These are phyloP conservation scores for Oreotrochilus melanogaster DNA, from an alignment of 2,113 vertebrate genomes.

Conservation along the genomic window DNA sequence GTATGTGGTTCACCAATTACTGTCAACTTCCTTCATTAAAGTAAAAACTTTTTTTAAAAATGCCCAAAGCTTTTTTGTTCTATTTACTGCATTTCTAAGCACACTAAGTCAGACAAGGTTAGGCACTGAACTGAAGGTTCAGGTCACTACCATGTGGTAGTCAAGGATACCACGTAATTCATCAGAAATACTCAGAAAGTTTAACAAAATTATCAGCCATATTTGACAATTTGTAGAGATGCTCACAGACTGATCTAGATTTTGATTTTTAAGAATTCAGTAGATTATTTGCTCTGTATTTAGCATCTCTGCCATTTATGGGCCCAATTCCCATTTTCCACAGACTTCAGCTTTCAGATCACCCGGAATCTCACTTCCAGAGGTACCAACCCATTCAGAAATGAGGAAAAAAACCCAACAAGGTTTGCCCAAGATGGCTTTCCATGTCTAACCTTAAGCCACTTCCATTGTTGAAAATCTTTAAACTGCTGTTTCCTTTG, in stretches of 20 bases:
- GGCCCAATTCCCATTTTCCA: not conserved
- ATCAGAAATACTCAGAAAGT: not conserved
- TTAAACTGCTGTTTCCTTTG: not conserved
- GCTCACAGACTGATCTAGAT: not conserved
- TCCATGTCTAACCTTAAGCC: not conserved
- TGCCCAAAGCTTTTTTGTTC: not conserved
- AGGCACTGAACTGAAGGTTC: not conserved
- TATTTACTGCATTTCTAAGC: not conserved
- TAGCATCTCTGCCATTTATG: not conserved
- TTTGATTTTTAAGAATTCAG: not conserved
- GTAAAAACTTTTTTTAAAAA: not conserved
- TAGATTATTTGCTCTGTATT: not conserved
- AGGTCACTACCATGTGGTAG: not conserved
- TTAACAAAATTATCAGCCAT: not conserved
- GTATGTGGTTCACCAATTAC: not conserved
- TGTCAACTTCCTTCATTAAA: not conserved
- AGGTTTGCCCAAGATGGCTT: not conserved
- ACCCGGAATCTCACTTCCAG: not conserved
- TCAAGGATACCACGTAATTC: not conserved
- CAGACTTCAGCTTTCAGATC: not conserved
- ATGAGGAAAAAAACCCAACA: not conserved
- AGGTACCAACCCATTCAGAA: rapidly evolving
- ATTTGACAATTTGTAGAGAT: not conserved
- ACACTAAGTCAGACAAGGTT: not conserved
- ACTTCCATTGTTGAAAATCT: not conserved